phyloP scores from a whole-genome alignment of 2,113 vertebrate genomes.

The Takifugu flavidus region DNA sequence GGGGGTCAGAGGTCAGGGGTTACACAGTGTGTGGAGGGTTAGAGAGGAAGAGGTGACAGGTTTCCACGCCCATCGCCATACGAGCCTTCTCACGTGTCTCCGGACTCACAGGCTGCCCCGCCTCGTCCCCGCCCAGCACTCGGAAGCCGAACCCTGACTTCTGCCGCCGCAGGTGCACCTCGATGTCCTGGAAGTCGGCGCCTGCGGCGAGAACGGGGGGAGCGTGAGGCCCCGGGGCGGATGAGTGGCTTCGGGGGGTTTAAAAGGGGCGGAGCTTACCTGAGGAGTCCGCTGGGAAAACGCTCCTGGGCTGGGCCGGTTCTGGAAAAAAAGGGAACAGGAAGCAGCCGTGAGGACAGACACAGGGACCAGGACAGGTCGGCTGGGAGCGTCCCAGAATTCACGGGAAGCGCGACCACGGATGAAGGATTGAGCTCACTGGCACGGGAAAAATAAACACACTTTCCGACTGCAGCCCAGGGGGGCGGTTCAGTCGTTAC shows the following conservation, averaged over 20 bases:
- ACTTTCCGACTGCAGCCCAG: too few species aligned
- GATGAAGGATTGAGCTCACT: too few species aligned
- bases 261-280: slow-evolving; percentile 77
- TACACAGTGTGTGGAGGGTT: slow-evolving; percentile 46
- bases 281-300: slow-evolving; percentile 86
- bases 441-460: too few species aligned
- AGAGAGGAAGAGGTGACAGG: slow-evolving; percentile 63
- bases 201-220: slow-evolving; percentile 59
- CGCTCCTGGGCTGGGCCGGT: slow-evolving; percentile 85
- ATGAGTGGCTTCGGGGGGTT: neutral
- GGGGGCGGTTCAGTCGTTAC: too few species aligned
- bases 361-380: slow-evolving; percentile 12
- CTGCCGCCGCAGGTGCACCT: slow-evolving; percentile 94
- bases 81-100: slow-evolving; percentile 78
- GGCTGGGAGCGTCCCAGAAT: slow-evolving; percentile 2
- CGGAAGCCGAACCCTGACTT: slow-evolving; percentile 98
- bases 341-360: slow-evolving; percentile 72
- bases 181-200: slow-evolving; percentile 90
- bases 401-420: neutral
- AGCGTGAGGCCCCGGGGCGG: neutral
- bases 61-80: slow-evolving; percentile 71
- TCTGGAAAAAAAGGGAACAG: slow-evolving; percentile 79
- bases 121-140: slow-evolving; percentile 96
- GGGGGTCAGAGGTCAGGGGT: slow-evolving; percentile 50
- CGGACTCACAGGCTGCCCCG: slow-evolving; percentile 95